Evolutionary conservation across 2,797 vertebrate species (phyloP).

Genomic region (Anolis apletophallus): DNA sequence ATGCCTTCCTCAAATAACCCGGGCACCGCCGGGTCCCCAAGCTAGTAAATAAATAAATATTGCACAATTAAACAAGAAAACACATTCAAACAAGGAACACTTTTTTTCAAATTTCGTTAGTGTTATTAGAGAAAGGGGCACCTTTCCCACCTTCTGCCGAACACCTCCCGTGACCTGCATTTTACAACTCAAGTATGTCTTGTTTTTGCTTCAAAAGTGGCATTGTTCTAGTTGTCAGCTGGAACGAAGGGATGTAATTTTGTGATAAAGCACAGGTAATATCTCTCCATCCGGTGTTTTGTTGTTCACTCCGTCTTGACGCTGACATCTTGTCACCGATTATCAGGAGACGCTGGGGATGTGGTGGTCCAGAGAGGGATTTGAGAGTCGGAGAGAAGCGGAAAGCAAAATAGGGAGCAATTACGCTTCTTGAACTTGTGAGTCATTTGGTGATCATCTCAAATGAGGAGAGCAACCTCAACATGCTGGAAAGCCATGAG

Average conservation of each 20-base stretch:
- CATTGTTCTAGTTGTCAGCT: constrained; percentile 70
- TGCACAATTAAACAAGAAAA: no score
- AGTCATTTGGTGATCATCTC: constrained; percentile 41
- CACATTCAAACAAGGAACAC: no score
- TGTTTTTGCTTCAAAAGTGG: constrained; percentile 59
- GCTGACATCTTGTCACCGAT: constrained; percentile 50
- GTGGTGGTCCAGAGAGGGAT: background rate
- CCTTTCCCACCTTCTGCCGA: constrained; percentile 38
- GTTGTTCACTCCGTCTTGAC: constrained; percentile 42
- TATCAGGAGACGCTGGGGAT: constrained; percentile 39
- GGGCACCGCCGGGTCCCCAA: no score
- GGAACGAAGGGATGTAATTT: constrained; percentile 70
- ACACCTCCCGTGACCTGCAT: constrained; percentile 24
- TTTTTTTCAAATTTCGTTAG: no score
- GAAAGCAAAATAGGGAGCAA: constrained; percentile 41
- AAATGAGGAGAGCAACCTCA: constrained; percentile 14
- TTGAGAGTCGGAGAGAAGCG: background rate
- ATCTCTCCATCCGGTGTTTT: background rate
- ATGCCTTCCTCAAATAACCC: no score
- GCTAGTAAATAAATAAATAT: no score
- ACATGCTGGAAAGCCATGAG: background rate
- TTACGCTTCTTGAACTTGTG: background rate
- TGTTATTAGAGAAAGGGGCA: constrained; percentile 40
- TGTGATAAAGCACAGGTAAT: constrained; percentile 48
- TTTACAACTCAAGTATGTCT: constrained; percentile 52